Percentiles rank a stretch among this genome's conserved stretches.
These are phyloP conservation scores for Alauda arvensis DNA, from an alignment of 2,797 vertebrate genomes.

Conservation along the genomic window DNA sequence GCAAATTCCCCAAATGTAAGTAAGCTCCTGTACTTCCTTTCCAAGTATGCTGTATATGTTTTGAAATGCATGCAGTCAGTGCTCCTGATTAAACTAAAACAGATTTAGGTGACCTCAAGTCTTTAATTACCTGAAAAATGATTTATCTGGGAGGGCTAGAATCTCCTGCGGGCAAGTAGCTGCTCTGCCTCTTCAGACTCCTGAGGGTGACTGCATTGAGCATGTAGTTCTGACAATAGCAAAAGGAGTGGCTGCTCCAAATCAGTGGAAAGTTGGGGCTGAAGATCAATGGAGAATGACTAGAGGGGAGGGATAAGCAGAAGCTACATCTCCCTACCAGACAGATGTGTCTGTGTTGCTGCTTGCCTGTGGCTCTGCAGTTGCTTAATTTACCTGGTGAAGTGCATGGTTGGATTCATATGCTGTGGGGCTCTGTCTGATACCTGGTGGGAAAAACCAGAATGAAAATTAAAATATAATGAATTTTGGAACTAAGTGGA, in stretches of 20 bases:
- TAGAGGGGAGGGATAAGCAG: background rate
- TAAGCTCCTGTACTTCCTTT: background rate
- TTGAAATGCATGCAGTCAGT: background rate
- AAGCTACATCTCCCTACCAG: fast-evolving
- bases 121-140: background rate
- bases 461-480: background rate
- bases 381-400: background rate
- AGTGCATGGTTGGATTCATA: fast-evolving
- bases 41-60: fast-evolving
- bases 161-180: background rate
- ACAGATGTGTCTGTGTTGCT: background rate
- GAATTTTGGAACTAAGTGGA: fast-evolving
- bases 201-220: no score
- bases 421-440: fast-evolving
- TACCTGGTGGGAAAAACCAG: background rate
- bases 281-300: background rate
- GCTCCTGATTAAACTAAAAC: background rate
- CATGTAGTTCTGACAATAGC: background rate
- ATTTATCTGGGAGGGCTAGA: background rate
- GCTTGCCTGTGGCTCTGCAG: background rate
- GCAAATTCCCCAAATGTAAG: background rate
- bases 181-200: background rate
- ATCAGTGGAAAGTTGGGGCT: background rate
- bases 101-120: background rate
- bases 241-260: background rate